A percentile compares a stretch with the other conserved stretches of the same genome.
Conservation (phyloP, 1,140 invertebrate genomes). For the Neodiprion lecontei region DNA sequence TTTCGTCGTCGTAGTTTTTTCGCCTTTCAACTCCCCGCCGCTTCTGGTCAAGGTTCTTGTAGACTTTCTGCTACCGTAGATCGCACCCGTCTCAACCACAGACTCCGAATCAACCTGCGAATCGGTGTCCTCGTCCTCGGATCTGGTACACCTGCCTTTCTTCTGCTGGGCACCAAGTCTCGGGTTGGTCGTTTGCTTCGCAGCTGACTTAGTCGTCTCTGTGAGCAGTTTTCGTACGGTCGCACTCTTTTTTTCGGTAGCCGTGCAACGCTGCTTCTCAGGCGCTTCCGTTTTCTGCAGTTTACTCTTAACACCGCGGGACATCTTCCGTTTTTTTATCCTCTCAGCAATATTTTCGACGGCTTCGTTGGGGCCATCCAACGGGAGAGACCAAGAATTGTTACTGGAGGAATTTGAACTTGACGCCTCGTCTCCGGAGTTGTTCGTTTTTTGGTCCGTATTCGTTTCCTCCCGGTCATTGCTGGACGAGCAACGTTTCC, state of each 20-base stretch:
- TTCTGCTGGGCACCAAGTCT: not conserved
- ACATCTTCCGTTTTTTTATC: constrained; percentile 52
- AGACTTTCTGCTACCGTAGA: not conserved
- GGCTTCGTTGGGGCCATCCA: not conserved
- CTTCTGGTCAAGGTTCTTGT: not conserved
- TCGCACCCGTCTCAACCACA: not conserved
- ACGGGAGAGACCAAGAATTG: not conserved
- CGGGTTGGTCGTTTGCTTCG: constrained; percentile 14
- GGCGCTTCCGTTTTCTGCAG: not conserved
- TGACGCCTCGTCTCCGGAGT: not conserved
- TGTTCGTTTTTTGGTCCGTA: not conserved
- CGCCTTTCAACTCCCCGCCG: constrained; percentile 7
- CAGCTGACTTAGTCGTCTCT: constrained; percentile 23
- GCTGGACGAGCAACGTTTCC: not conserved
- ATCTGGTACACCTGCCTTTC: not conserved
- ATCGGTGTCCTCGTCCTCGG: not conserved
- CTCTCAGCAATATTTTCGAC: constrained; percentile 56
- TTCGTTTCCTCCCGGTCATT: not conserved
- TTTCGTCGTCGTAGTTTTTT: constrained; percentile 9
- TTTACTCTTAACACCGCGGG: constrained; percentile 18
- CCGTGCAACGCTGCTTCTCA: constrained; percentile 21
- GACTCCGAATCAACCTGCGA: not conserved
- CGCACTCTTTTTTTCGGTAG: no score
- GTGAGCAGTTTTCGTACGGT: not conserved
- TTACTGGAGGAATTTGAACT: not conserved